These are phyloP conservation scores for Propithecus deckenii DNA, from an alignment of 2,797 vertebrate genomes.

Conservation along the genomic window DNA sequence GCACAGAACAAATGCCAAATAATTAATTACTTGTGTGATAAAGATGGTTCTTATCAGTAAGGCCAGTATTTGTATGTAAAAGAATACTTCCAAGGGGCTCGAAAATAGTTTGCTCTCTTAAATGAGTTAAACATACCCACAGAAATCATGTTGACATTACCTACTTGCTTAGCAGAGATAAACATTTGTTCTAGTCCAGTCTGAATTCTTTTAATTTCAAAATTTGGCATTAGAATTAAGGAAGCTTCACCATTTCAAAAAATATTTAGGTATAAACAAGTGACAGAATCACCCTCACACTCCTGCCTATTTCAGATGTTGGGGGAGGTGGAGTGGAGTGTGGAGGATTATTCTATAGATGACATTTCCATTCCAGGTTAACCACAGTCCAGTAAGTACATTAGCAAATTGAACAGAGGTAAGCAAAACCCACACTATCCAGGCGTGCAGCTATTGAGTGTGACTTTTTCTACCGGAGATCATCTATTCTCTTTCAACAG, in stretches of 20 bases:
- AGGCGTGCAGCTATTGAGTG: background rate
- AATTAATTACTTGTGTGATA: constrained; percentile 69
- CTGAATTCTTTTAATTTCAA: constrained; percentile 62
- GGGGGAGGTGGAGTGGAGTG: background rate
- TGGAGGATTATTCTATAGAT: background rate
- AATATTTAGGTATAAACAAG: constrained; percentile 9
- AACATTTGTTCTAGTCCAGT: constrained; percentile 47
- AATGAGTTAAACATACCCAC: constrained; percentile 73
- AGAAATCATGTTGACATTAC: constrained; percentile 71
- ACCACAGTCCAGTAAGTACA: constrained; percentile 35
- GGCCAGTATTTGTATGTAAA: constrained; percentile 62
- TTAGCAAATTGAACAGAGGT: constrained; percentile 27
- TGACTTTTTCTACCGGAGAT: constrained; percentile 40
- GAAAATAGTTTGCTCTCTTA: constrained; percentile 71
- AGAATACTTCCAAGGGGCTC: constrained; percentile 56
- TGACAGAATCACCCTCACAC: background rate
- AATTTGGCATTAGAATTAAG: constrained; percentile 52
- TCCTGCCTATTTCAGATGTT: background rate
- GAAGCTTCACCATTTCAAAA: constrained; percentile 38
- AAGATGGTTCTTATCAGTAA: constrained; percentile 72
- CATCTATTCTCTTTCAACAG: constrained; percentile 55
- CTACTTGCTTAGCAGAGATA: constrained; percentile 63
- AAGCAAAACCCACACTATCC: background rate
- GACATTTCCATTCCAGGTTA: constrained; percentile 27
- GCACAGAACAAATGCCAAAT: constrained; percentile 56